phyloP scores from a whole-genome alignment of 2,113 vertebrate species.

The Parotia lawesii region DNA sequence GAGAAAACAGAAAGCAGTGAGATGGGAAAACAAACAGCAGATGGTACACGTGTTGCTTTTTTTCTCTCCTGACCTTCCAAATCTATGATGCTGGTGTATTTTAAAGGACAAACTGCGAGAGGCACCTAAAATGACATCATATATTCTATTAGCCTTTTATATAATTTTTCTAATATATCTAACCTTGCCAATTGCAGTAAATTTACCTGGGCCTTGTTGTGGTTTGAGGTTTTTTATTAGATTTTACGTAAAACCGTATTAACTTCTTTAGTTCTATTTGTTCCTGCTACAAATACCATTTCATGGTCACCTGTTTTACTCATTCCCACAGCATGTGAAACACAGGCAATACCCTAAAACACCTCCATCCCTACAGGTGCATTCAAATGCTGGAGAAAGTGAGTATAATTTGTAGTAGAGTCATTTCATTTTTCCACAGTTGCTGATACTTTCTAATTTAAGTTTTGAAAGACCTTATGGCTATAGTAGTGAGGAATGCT shows the following conservation, averaged over 20 bases:
- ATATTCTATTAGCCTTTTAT: neutral
- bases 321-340: neutral
- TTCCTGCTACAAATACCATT: neutral
- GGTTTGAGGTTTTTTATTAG: neutral
- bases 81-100: neutral
- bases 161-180: neutral
- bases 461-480: neutral
- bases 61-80: neutral
- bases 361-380: neutral
- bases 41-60: neutral
- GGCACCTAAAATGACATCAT: neutral
- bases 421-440: neutral
- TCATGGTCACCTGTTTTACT: neutral
- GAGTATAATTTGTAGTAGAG: neutral
- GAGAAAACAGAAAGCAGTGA: neutral
- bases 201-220: neutral
- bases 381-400: neutral
- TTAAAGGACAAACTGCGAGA: neutral
- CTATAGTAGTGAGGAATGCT: neutral
- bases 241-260: neutral
- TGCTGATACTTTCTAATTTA: neutral
- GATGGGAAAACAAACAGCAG: neutral
- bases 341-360: neutral
- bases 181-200: neutral
- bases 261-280: neutral